phyloP scores from a whole-genome alignment of 2,888 invertebrate species.

The Therioaphis trifolii region DNA sequence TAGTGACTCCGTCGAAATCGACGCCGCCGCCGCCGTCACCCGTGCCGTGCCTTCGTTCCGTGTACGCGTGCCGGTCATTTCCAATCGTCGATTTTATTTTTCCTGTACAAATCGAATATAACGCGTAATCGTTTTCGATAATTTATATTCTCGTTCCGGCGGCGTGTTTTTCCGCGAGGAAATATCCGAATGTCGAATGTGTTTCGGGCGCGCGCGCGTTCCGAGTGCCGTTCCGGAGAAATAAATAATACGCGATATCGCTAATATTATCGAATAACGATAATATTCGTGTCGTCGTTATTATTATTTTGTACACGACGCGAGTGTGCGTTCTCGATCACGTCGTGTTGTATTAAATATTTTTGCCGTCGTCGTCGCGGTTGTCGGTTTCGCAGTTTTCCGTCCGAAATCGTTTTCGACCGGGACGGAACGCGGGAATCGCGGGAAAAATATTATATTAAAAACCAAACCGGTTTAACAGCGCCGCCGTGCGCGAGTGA shows the following conservation, averaged over 20 bases:
- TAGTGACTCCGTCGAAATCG: background rate
- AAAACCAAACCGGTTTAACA: slow-evolving; percentile 6
- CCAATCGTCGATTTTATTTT: no score
- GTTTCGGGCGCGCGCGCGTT: background rate
- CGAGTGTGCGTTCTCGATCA: background rate
- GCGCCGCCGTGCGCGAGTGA: background rate
- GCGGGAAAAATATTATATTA: background rate
- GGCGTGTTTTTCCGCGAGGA: background rate
- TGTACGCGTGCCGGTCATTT: background rate
- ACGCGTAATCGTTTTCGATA: background rate
- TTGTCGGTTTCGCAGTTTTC: no score
- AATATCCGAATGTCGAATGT: background rate
- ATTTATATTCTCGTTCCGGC: background rate
- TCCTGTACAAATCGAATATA: no score
- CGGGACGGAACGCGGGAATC: no score
- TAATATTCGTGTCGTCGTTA: no score
- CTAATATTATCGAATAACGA: no score
- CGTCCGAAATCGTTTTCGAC: no score
- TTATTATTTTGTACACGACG: no score
- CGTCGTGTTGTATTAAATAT: background rate
- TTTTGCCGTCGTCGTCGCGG: no score
- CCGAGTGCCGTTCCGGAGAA: background rate
- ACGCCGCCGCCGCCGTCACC: slow-evolving; percentile 14
- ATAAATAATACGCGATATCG: background rate
- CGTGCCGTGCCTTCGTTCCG: background rate